phyloP scores from a whole-genome alignment of 1,140 invertebrate species.

The Pseudobourletiella spinata region DNA sequence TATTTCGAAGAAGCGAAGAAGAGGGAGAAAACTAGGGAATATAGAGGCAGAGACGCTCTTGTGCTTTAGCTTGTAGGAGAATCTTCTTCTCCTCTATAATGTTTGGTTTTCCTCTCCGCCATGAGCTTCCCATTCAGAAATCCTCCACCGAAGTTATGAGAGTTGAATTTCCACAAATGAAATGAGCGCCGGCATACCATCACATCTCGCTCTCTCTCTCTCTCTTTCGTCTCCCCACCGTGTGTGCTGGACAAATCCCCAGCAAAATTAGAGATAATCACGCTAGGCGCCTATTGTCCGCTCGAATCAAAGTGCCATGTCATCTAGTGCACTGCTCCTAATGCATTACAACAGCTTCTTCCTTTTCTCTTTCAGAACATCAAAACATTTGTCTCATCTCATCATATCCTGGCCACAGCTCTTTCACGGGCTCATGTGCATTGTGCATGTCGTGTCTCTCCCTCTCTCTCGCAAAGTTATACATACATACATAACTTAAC shows the following conservation, averaged over 20 bases:
- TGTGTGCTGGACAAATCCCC: slow-evolving; percentile 17
- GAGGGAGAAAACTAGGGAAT: too few relatives aligned
- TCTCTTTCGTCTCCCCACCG: too few relatives aligned
- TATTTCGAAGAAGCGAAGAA: too few relatives aligned
- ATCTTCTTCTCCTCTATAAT: too few relatives aligned
- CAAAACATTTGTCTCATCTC: slow-evolving; percentile 4
- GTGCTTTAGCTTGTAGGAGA: background rate
- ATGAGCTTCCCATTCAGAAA: slow-evolving; percentile 14
- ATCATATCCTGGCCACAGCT: too few relatives aligned
- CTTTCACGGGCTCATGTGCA: too few relatives aligned
- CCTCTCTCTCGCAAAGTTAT: too few relatives aligned
- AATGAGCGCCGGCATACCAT: slow-evolving; percentile 7
- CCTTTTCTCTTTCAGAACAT: background rate
- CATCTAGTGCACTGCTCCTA: slow-evolving; percentile 22
- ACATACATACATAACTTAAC: too few relatives aligned
- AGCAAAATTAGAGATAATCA: slow-evolving; percentile 33
- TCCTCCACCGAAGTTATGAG: background rate
- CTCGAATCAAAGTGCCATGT: slow-evolving; percentile 29
- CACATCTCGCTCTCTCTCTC: background rate
- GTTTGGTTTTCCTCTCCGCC: background rate
- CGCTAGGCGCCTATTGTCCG: slow-evolving; percentile 28
- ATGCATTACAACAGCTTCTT: slow-evolving; percentile 7
- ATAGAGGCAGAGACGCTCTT: too few relatives aligned
- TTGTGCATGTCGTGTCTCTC: too few relatives aligned
- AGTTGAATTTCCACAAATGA: slow-evolving; percentile 18